Base-by-base conservation (phyloP, 2,888 invertebrate species). In the Volucella zonaria region DNA sequence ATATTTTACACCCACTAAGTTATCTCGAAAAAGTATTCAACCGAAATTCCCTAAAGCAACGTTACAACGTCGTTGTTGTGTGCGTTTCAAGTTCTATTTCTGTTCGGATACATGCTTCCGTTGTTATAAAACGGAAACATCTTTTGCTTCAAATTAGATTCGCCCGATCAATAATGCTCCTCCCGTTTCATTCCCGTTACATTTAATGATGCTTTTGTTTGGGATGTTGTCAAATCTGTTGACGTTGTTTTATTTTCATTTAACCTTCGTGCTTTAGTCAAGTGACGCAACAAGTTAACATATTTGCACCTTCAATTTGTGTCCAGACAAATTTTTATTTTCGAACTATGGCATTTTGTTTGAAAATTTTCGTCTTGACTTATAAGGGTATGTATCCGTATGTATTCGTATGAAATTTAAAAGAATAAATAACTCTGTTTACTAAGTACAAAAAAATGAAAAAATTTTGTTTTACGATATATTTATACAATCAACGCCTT, bases 41-140 rank as follows among this genome's bases (percentile, higher is more conserved):
- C 67, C 45, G 31, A 51, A 80, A 66, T 59, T 59, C 64, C 81
- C 81, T 56, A 38, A 76, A 61, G 54, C 52, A 47, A 49, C 61
- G 71, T 64, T 67, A 64, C 40, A 31, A 18, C 49, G 15, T 38
- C 6, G 40, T 45, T 49, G 59, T 61, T 43, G 23, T 52, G 40
- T 43, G 40, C 31, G 31, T 66, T 66, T 47, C 52, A 71, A 82
- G 66, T 82, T 78, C 77, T 82, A 82, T 82, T 82, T 82, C 47
- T 54, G 51, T 68, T 71, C 54, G 12, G 43, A 47, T 62, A 67
- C 66, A 82, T 56, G 54, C 64, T 64, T 70, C 70, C 58, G 51
- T 64, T 56, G 62, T 73, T 78, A 49, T 49, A 56, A 18, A 38
- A 66, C 67, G 77, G 82, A 82, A 78, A 51, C 61, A 77, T 67